Evolutionary conservation across 2,888 invertebrate genomes (phyloP).

Genomic region (Plebejus melissa): DNA sequence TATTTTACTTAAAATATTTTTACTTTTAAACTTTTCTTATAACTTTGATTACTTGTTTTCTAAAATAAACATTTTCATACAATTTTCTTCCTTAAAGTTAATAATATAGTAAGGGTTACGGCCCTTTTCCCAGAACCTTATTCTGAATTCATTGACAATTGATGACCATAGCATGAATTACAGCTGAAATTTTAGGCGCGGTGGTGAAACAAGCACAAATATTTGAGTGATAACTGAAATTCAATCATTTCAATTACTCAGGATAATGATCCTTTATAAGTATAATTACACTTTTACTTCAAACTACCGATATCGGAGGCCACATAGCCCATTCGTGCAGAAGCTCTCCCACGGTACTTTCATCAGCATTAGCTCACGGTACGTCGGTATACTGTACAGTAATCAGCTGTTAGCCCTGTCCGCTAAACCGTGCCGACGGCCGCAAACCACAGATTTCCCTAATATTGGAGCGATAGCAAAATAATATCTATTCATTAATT

Average conservation of each 20-base stretch:
- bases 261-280: too few species aligned
- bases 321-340: neutral
- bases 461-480: slow-evolving; percentile 49
- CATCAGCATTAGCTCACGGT: neutral
- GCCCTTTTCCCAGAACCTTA: too few species aligned
- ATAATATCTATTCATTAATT: slow-evolving; percentile 22
- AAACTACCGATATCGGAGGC: neutral
- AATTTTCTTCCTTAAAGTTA: too few species aligned
- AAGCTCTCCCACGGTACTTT: slow-evolving; percentile 9
- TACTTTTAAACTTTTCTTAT: neutral
- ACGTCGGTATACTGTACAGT: neutral
- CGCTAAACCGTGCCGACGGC: slow-evolving; percentile 44
- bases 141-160: too few species aligned
- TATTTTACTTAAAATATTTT: neutral
- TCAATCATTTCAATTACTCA: too few species aligned
- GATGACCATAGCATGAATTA: too few species aligned
- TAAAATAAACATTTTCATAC: too few species aligned
- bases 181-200: too few species aligned
- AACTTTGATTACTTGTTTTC: neutral
- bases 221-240: too few species aligned
- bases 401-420: slow-evolving; percentile 26
- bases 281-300: neutral
- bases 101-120: too few species aligned
- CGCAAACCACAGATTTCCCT: slow-evolving; percentile 66
- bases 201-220: too few species aligned